Percentiles rank a stretch among this genome's conserved stretches.
Conservation (phyloP, 2,888 invertebrate species). For the Hydrotaea cyrtoneurina region DNA sequence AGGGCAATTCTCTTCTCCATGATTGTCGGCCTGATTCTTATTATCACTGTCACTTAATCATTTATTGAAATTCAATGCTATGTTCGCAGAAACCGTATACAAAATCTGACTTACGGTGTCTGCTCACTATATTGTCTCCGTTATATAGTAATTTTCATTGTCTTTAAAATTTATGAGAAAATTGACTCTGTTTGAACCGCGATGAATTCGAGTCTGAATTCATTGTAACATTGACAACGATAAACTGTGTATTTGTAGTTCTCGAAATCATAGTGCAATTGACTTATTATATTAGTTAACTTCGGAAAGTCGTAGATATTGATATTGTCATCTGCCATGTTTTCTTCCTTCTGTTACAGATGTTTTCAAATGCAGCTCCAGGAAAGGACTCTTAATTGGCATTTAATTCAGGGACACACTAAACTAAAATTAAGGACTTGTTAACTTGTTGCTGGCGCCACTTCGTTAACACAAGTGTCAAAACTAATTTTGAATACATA, state of each 20-base stretch:
- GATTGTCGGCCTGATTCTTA: too few species aligned
- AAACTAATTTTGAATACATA: conserved; percentile 69
- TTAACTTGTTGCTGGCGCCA: conserved; percentile 10
- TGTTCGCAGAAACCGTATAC: too few species aligned
- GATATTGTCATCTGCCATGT: conserved; percentile 31
- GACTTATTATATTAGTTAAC: conserved; percentile 73
- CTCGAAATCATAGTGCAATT: conserved; percentile 75
- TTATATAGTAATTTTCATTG: too few species aligned
- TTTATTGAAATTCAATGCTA: too few species aligned
- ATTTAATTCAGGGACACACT: neutral
- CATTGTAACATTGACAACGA: too few species aligned
- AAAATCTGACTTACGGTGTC: too few species aligned
- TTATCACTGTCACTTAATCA: too few species aligned
- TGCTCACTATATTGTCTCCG: too few species aligned
- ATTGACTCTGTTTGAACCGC: too few species aligned
- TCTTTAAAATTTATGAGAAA: too few species aligned
- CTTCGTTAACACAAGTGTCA: conserved; percentile 67
- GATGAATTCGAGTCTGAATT: too few species aligned
- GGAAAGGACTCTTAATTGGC: neutral
- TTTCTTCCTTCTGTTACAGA: neutral
- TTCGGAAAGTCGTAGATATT: conserved; percentile 65
- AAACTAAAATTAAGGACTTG: conserved; percentile 4
- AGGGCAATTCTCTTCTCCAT: too few species aligned
- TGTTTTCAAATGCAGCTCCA: neutral
- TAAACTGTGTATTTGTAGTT: conserved; percentile 79